A percentile compares a stretch with the other conserved stretches of the same genome.
phyloP scores from a whole-genome alignment of 2,888 invertebrate species.

The Zygogramma bicolorata region DNA sequence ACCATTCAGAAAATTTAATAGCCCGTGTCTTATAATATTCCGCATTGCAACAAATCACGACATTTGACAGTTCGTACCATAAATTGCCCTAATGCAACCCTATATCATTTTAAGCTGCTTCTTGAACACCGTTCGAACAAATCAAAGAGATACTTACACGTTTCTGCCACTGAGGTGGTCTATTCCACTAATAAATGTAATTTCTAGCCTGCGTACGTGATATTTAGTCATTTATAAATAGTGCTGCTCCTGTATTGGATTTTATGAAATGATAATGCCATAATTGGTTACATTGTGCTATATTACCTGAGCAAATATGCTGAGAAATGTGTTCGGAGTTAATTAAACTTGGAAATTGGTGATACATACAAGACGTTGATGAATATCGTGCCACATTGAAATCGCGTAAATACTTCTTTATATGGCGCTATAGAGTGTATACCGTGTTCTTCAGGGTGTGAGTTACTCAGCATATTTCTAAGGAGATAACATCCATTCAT shows the following conservation, averaged over 20 bases:
- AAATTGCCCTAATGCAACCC: constrained; percentile 36
- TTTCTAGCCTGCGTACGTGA: constrained; percentile 30
- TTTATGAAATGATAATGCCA: constrained; percentile 5
- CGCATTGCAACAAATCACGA: constrained; percentile 26
- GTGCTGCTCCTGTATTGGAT: constrained; percentile 14
- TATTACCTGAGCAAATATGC: not conserved
- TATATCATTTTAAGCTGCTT: constrained; percentile 41
- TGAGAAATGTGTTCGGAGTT: not conserved
- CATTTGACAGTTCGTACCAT: constrained; percentile 28
- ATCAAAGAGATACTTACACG: constrained; percentile 35
- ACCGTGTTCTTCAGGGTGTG: not conserved
- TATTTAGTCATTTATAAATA: constrained; percentile 24
- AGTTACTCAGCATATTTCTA: not conserved
- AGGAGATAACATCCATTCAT: not conserved
- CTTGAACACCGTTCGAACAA: constrained; percentile 28
- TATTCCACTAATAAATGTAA: constrained; percentile 29
- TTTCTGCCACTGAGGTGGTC: constrained; percentile 34
- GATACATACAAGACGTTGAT: not conserved
- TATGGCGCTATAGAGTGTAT: not conserved
- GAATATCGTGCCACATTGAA: not conserved
- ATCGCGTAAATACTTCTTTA: not conserved
- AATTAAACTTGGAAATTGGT: not conserved
- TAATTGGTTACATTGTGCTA: constrained; percentile 11
- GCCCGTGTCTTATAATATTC: constrained; percentile 20
- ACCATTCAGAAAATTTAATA: constrained; percentile 23